phyloP scores from a whole-genome alignment of 2,888 invertebrate species.

The Brachypterus glaber region DNA sequence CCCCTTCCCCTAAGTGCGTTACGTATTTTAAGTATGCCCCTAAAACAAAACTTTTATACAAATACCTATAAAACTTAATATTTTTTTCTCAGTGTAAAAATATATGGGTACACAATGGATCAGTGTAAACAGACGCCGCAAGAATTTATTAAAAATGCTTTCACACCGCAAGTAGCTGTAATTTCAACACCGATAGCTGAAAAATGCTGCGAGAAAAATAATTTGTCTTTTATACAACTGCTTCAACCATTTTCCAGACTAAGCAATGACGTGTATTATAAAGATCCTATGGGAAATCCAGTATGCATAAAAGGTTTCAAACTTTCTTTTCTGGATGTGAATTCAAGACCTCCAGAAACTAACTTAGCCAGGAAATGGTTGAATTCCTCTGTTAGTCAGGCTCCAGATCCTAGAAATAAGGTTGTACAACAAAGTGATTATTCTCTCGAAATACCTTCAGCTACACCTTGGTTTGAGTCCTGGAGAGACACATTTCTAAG shows the following conservation, averaged over 20 bases:
- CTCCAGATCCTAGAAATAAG: conserved; percentile 30
- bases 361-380: conserved; percentile 74
- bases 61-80: no score
- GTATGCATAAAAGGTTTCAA: conserved; percentile 67
- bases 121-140: conserved; percentile 60
- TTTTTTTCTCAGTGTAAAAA: no score
- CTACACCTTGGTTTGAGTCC: conserved; percentile 90
- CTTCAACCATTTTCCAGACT: conserved; percentile 80
- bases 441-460: conserved; percentile 60
- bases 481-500: conserved; percentile 89
- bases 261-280: conserved; percentile 70
- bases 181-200: conserved; percentile 77
- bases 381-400: conserved; percentile 44
- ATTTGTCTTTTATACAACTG: conserved; percentile 80
- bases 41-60: no score
- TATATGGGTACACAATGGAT: conserved; percentile 47
- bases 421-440: conserved; percentile 37
- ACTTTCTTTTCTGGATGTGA: conserved; percentile 72
- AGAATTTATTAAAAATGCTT: conserved; percentile 83
- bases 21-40: no score
- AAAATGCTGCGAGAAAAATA: conserved; percentile 78
- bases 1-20: no score
- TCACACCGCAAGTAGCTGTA: conserved; percentile 82
- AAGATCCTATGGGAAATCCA: conserved; percentile 69
- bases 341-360: conserved; percentile 71